Evolutionary conservation across 2,797 vertebrate genomes (phyloP).

Genomic region (Cetoscarus ocellatus): DNA sequence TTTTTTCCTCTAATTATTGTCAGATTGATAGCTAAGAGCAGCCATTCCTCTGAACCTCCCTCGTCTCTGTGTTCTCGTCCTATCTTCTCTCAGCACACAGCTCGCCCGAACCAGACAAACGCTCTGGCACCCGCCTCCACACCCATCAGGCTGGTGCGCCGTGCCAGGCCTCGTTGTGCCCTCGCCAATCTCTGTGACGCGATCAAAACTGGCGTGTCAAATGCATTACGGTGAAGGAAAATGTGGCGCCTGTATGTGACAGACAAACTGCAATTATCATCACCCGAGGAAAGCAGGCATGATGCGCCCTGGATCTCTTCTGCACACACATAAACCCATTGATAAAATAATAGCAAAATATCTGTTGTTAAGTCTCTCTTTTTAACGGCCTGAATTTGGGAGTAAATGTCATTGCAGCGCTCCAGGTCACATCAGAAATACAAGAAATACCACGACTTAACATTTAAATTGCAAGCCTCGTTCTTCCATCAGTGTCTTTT

Average conservation of each 20-base stretch:
- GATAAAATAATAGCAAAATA: constrained; percentile 4
- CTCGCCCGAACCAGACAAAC: constrained; percentile 56
- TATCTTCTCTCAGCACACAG: constrained; percentile 28
- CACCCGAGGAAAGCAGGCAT: constrained; percentile 29
- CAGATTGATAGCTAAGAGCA: no score
- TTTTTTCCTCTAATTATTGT: no score
- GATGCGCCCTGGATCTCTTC: background rate
- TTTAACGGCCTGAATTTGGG: constrained; percentile 19
- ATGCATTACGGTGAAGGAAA: constrained; percentile 40
- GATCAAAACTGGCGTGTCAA: constrained; percentile 65
- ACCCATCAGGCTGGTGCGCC: constrained; percentile 30
- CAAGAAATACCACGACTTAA: constrained; percentile 12
- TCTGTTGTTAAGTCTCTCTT: background rate
- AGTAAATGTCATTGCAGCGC: constrained; percentile 53
- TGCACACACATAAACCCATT: background rate
- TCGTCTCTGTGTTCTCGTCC: background rate
- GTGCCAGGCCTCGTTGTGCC: constrained; percentile 48
- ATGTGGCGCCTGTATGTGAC: constrained; percentile 49
- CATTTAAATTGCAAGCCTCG: constrained; percentile 17
- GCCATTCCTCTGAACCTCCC: constrained; percentile 28
- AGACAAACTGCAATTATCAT: constrained; percentile 59
- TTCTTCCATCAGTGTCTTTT: background rate
- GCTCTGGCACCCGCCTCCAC: constrained; percentile 35
- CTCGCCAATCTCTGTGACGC: constrained; percentile 54
- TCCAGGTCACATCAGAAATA: constrained; percentile 39